These are phyloP conservation scores for Mechanitis mazaeus DNA, from an alignment of 2,888 invertebrate genomes.

Conservation along the genomic window DNA sequence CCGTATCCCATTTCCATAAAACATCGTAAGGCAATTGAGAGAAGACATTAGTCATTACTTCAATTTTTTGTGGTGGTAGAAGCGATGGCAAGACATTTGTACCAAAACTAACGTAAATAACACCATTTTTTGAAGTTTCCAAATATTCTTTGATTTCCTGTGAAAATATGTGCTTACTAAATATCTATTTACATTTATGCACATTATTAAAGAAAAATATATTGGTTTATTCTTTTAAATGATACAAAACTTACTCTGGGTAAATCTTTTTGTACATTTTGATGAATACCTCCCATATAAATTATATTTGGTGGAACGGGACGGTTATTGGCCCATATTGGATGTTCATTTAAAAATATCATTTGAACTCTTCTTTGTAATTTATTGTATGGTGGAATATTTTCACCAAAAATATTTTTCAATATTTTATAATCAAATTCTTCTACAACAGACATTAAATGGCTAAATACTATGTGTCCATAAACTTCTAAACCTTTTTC, in stretches of 20 bases:
- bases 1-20: constrained; percentile 49
- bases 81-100: constrained; percentile 43
- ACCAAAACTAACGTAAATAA: constrained; percentile 53
- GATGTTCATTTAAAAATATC: constrained; percentile 58
- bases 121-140: constrained; percentile 41
- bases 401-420: constrained; percentile 35
- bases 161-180: not conserved
- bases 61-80: constrained; percentile 34
- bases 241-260: constrained; percentile 41
- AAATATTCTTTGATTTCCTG: constrained; percentile 36
- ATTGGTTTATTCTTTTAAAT: not conserved
- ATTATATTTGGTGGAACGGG: constrained; percentile 55
- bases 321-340: constrained; percentile 46
- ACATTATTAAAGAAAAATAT: not conserved
- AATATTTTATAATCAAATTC: constrained; percentile 15
- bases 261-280: constrained; percentile 41
- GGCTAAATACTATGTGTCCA: not conserved
- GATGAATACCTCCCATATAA: constrained; percentile 56
- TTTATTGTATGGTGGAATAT: constrained; percentile 33
- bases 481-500: not conserved
- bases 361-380: constrained; percentile 43
- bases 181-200: not conserved
- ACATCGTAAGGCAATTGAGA: constrained; percentile 44
- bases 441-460: not conserved
- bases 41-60: constrained; percentile 40